These are phyloP conservation scores for Scelioninae gen. 1 DNA, from an alignment of 2,888 invertebrate species.

Conservation along the genomic window DNA sequence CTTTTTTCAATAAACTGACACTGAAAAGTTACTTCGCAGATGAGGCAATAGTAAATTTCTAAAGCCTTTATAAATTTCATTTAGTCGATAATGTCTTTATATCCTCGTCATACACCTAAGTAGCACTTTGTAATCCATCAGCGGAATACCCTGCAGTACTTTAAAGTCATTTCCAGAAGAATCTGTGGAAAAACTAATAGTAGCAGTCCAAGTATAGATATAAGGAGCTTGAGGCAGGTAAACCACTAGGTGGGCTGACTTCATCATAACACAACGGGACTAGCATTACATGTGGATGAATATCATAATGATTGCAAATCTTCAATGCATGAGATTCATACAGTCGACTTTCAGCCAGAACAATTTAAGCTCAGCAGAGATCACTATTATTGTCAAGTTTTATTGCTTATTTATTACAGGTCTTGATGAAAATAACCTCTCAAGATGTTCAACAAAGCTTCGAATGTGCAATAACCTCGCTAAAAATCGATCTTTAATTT, in stretches of 20 bases:
- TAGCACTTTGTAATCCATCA: slow-evolving; percentile 33
- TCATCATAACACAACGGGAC: slow-evolving; percentile 30
- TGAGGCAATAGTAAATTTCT: no score
- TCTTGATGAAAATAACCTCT: slow-evolving; percentile 9
- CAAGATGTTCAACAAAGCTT: neutral
- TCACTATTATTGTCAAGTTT: slow-evolving; percentile 25
- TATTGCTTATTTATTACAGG: slow-evolving; percentile 17
- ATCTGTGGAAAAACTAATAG: slow-evolving; percentile 42
- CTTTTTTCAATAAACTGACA: no score
- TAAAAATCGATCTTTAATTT: neutral
- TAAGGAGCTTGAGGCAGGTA: slow-evolving; percentile 10
- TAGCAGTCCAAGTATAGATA: neutral
- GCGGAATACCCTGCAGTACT: slow-evolving; percentile 24
- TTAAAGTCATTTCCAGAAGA: slow-evolving; percentile 16
- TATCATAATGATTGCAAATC: slow-evolving; percentile 34
- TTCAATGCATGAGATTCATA: slow-evolving; percentile 44
- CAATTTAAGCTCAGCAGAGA: neutral
- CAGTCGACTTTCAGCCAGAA: neutral
- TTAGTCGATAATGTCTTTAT: slow-evolving; percentile 23
- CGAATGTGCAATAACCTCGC: neutral
- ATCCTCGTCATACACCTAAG: slow-evolving; percentile 2
- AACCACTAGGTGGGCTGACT: slow-evolving; percentile 45
- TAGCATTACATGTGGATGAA: slow-evolving; percentile 22
- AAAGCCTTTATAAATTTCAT: no score
- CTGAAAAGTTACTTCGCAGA: no score